These are phyloP conservation scores for Thryonomys swinderianus DNA, from an alignment of 2,113 vertebrate species.

Conservation along the genomic window DNA sequence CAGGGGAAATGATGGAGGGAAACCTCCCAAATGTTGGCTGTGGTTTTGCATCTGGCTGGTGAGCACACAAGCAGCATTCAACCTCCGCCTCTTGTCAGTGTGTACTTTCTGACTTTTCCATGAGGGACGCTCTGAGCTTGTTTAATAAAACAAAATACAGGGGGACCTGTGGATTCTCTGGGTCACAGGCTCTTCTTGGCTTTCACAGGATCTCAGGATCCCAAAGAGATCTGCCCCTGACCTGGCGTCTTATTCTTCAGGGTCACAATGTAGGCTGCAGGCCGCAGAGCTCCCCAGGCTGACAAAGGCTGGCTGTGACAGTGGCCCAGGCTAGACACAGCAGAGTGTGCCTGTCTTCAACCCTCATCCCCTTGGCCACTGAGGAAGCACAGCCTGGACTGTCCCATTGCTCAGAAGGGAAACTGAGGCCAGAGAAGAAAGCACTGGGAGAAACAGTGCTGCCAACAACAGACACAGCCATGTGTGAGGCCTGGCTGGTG, in stretches of 20 bases:
- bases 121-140: constrained; percentile 60
- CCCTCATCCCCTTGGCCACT: background rate
- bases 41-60: background rate
- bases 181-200: constrained; percentile 69
- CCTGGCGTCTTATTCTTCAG: constrained; percentile 50
- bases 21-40: background rate
- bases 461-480: background rate
- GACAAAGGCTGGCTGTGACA: background rate
- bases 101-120: constrained; percentile 60
- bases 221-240: constrained; percentile 71
- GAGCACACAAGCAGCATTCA: background rate
- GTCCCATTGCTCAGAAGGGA: constrained; percentile 6
- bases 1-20: background rate
- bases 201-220: constrained; percentile 61
- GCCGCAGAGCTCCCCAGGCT: background rate
- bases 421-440: background rate
- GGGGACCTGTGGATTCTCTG: constrained; percentile 49
- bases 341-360: background rate
- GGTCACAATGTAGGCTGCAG: too few species aligned
- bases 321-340: background rate
- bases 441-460: background rate
- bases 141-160: constrained; percentile 70
- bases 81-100: background rate
- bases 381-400: background rate
- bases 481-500: too few species aligned